phyloP scores from a whole-genome alignment of 2,888 invertebrate genomes.

The Drosophila mimica region DNA sequence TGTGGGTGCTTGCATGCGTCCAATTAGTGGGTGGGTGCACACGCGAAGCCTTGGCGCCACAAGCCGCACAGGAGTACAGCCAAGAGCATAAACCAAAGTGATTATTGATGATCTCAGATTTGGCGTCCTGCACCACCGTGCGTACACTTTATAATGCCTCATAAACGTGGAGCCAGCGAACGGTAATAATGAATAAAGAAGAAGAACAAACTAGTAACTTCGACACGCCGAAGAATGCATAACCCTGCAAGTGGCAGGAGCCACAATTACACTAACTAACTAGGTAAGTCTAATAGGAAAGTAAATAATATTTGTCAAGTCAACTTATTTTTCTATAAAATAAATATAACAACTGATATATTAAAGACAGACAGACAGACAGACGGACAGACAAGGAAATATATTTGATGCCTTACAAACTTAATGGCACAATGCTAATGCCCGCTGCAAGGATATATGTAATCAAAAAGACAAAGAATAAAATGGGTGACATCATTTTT shows the following conservation, averaged over 20 bases:
- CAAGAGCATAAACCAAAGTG: slow-evolving; percentile 39
- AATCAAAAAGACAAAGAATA: slow-evolving; percentile 2
- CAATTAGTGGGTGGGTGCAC: slow-evolving; percentile 13
- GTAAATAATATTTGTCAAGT: not conserved
- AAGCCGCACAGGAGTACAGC: slow-evolving; percentile 3
- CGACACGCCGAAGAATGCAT: not conserved
- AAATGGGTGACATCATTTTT: slow-evolving; percentile 66
- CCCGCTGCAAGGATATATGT: slow-evolving; percentile 5
- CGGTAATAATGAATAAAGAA: slow-evolving; percentile 10
- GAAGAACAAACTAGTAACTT: not conserved
- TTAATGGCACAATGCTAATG: not conserved
- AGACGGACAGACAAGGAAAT: not conserved
- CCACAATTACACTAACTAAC: not conserved
- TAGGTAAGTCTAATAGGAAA: not conserved
- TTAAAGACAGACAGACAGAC: not conserved
- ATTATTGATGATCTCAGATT: slow-evolving; percentile 64
- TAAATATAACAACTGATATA: not conserved
- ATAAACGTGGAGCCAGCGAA: slow-evolving; percentile 27
- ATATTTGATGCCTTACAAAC: not conserved
- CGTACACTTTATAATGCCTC: slow-evolving; percentile 54
- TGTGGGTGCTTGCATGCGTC: not conserved
- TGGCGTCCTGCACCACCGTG: slow-evolving; percentile 30
- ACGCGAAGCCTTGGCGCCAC: slow-evolving; percentile 12
- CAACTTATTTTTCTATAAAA: not conserved
- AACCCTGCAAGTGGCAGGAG: not conserved